Base-by-base conservation (phyloP, 2,113 vertebrate species). In the Ammospiza nelsoni region DNA sequence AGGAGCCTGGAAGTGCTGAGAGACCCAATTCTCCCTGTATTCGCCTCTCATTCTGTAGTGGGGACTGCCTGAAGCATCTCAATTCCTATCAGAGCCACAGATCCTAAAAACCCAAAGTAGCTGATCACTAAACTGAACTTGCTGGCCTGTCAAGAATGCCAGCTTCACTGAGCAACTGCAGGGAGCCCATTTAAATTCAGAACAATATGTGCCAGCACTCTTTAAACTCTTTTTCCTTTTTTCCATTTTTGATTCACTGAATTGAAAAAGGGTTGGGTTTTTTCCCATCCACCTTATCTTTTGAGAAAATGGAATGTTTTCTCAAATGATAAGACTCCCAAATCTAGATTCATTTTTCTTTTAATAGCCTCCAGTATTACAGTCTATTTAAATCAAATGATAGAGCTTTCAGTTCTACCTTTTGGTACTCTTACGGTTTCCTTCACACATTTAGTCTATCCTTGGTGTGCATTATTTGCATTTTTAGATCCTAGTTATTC, bases 111-210 rank as follows among this genome's bases (percentile, higher is more conserved):
- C 6, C 3, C 20, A 17, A 61, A 87, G 73, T 52, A 89, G 44
- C 62, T 95, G 84, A 94, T 82, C 89, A 79, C 81, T 91, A 94
- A 93, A 86, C 37, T 59, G 65, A 93, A 95, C 61, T 78, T 95
- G 80, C 84, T 95, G 89, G 69, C 87, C 73, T 89, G 89, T 94
- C 91, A 95, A 95, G 86, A 96, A 90, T 57, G 65, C 24, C 87
- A 91, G 69, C 77, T 91, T 89, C 91, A 91, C 66, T 61, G 77
- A 94, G 66, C 58, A 92, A 91, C 74, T 79, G 71, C 73, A 78
- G 74, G 89, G 84, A 94, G 62, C 15, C 39, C 75, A 74, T 82
- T 93, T 71, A 93, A 89, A 94, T 75, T 61, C 79, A 87, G 87
- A 94, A 84, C 41, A 46, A 11, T 52, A 57, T 67, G 65, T 86